Conservation (phyloP, 2,113 vertebrate genomes). For the Burhinus bistriatus region DNA sequence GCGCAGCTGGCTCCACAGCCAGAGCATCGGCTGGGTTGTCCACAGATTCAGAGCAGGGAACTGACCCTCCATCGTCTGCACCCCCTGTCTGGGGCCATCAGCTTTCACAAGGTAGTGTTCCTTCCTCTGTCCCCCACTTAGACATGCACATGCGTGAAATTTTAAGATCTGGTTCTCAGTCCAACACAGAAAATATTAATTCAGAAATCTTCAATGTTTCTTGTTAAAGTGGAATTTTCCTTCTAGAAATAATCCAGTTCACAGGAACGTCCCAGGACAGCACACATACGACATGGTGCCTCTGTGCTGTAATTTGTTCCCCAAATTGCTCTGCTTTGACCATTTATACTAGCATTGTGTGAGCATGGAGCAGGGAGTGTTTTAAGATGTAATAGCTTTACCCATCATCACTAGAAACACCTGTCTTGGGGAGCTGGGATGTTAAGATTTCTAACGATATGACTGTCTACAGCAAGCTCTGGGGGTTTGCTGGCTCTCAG, state of each 20-base stretch:
- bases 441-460: background rate
- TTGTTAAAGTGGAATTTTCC: background rate
- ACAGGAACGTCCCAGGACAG: background rate
- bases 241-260: background rate
- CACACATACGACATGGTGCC: accelerated
- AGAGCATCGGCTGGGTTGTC: background rate
- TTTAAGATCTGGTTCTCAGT: background rate
- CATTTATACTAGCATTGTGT: background rate
- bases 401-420: background rate
- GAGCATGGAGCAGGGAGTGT: background rate
- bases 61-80: background rate
- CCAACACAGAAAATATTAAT: background rate
- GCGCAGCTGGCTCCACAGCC: accelerated
- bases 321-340: background rate
- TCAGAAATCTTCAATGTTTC: background rate
- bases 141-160: background rate
- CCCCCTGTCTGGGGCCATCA: background rate
- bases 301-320: background rate
- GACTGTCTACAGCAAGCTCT: background rate
- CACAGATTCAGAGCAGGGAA: background rate
- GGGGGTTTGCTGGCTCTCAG: background rate
- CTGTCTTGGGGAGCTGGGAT: background rate
- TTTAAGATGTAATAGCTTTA: background rate
- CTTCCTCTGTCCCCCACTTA: background rate
- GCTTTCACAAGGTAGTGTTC: background rate